phyloP scores from a whole-genome alignment of 2,113 vertebrate species.

The Lagenorhynchus albirostris region DNA sequence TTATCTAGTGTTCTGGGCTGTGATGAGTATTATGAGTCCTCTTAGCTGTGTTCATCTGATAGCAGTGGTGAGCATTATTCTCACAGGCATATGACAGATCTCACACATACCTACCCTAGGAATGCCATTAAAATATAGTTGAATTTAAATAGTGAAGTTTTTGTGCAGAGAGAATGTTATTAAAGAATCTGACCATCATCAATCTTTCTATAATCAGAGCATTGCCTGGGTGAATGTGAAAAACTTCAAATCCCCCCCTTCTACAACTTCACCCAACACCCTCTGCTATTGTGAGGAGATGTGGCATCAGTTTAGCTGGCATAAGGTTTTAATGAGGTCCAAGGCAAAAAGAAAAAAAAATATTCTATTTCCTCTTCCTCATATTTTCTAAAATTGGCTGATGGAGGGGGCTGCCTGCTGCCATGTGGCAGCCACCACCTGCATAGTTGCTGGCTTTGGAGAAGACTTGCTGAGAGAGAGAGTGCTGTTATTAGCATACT shows the following conservation, averaged over 20 bases:
- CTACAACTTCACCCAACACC: background rate
- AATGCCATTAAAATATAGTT: background rate
- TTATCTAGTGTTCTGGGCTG: background rate
- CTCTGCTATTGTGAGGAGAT: background rate
- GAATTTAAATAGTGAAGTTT: background rate
- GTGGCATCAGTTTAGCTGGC: background rate
- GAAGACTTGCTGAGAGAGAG: background rate
- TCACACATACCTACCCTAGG: background rate
- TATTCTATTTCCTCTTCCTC: background rate
- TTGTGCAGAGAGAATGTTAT: background rate
- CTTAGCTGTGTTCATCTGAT: background rate
- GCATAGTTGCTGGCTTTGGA: background rate
- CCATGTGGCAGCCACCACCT: background rate
- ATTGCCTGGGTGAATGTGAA: background rate
- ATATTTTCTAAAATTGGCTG: slow-evolving; percentile 22
- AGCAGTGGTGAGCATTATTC: background rate
- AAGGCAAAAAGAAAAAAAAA: background rate
- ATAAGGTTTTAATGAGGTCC: background rate
- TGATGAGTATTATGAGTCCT: background rate
- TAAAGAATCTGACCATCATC: background rate
- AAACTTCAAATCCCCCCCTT: background rate
- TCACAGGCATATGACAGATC: background rate
- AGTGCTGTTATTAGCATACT: background rate
- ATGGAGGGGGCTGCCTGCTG: background rate
- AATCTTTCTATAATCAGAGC: background rate